Evolutionary conservation across 1,140 invertebrate species (phyloP), one percentile per base, ranked within the genome.

Genomic region (Pissodes strobi): DNA sequence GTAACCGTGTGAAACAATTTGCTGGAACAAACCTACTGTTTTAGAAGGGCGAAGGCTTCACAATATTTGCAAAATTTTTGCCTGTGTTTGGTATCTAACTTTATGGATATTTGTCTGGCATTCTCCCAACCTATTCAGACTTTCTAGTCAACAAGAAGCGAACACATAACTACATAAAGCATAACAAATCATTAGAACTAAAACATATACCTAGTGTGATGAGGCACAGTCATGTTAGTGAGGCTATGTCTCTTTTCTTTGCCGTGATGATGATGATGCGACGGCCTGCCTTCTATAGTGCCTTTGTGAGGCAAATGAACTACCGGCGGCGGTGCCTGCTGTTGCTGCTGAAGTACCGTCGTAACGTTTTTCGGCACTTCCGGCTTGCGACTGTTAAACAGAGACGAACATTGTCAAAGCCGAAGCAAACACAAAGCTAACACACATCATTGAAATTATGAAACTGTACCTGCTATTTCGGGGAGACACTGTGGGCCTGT

Each of bases 211-310:
- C 63, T 65, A 65, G 75, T 74, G 46, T 83, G 81, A 67, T 83
- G 81, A 1, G 78, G 72, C 4, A 82, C 82, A 48, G 85, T 81
- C 1, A 86, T 78, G 1, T 85, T 85, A 5, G 86, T 89, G 69
- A 90, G 83, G 78, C 87, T 89, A 66, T 89, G 86, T 22, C 87
- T 81, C 72, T 89, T 89, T 37, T 85, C 81, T 48, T 82, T 84
- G 69, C 80, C 80, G 66, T 74, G 83, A 72, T 70, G 77, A 69
- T 30, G 74, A 34, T 39, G 73, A 48, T 22, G 18, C 15, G 56
- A 48, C 1, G 19, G 10, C 13, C 58, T 39, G 17, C 46, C 58
- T 34, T 49, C 58, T 3, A 23, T 22, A 10, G 58, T 30, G n/a
- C 58, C 45, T 34, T 13, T 30, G 12, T 64, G 56, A 38, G 52